Conservation (phyloP, 2,797 vertebrate species). For the Emydoidea blandingii region DNA sequence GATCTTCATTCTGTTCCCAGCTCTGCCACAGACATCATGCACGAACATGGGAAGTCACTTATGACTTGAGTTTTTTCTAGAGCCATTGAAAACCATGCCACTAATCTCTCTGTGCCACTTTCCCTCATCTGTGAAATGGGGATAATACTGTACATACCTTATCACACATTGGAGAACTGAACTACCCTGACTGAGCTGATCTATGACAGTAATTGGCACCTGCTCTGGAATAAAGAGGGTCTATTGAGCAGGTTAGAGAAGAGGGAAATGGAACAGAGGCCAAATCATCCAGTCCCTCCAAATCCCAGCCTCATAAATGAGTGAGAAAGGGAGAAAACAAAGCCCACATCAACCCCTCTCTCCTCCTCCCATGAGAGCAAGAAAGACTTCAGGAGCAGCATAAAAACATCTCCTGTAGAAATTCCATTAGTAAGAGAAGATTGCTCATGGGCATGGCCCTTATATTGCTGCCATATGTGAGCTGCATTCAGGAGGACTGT, state of each 20-base stretch:
- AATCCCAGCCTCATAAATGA: background rate
- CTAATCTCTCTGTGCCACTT: background rate
- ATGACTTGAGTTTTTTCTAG: background rate
- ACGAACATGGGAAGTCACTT: background rate
- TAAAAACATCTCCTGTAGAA: background rate
- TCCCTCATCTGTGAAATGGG: background rate
- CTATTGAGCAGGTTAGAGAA: background rate
- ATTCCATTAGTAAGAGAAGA: background rate
- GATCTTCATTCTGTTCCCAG: background rate
- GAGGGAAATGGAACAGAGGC: background rate
- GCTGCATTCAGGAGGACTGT: background rate
- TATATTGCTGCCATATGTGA: background rate
- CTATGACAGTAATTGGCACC: background rate
- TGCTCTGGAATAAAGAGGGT: fast-evolving
- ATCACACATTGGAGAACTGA: background rate
- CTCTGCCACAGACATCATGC: background rate
- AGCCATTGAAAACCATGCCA: background rate
- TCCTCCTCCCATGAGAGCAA: background rate
- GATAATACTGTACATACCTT: background rate
- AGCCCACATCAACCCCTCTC: background rate
- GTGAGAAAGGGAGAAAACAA: background rate
- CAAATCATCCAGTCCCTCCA: background rate
- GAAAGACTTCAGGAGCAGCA: background rate
- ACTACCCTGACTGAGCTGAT: background rate
- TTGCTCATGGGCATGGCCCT: background rate